A percentile compares a stretch with the other conserved stretches of the same genome.
Conservation (phyloP, 2,888 invertebrate genomes). For the Hedya salicella region DNA sequence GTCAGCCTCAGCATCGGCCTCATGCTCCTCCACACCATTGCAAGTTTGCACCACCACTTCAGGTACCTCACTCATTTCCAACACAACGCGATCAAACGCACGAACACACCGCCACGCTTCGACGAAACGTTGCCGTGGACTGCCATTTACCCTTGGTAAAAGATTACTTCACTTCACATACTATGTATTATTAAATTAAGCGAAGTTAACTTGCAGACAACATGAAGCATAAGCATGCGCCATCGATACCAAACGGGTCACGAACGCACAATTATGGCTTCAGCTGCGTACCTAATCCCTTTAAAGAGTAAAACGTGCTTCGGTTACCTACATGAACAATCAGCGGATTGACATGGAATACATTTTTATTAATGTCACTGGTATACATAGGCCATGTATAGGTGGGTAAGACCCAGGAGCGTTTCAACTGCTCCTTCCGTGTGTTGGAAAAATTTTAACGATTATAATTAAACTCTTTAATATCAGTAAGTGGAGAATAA, state of each 20-base stretch:
- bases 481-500: too few species aligned
- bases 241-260: slow-evolving; percentile 77
- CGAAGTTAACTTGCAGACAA: slow-evolving; percentile 76
- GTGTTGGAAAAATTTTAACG: too few species aligned
- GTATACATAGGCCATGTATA: neutral
- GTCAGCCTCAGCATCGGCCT: slow-evolving; percentile 53
- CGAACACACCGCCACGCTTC: slow-evolving; percentile 64
- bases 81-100: slow-evolving; percentile 52
- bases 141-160: slow-evolving; percentile 80
- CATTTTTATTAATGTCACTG: neutral
- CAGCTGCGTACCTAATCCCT: slow-evolving; percentile 73
- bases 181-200: slow-evolving; percentile 84
- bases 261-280: slow-evolving; percentile 81
- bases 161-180: slow-evolving; percentile 80
- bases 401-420: too few species aligned
- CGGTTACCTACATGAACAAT: slow-evolving; percentile 31
- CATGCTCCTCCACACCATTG: slow-evolving; percentile 69
- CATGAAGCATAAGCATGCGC: slow-evolving; percentile 77
- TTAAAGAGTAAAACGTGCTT: slow-evolving; percentile 66
- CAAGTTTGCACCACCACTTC: slow-evolving; percentile 74
- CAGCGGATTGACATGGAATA: slow-evolving; percentile 11
- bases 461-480: too few species aligned
- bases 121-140: slow-evolving; percentile 67
- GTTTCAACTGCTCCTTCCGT: too few species aligned
- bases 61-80: slow-evolving; percentile 73